Conservation (phyloP, 2,113 vertebrate species). For the Bubo scandiacus region DNA sequence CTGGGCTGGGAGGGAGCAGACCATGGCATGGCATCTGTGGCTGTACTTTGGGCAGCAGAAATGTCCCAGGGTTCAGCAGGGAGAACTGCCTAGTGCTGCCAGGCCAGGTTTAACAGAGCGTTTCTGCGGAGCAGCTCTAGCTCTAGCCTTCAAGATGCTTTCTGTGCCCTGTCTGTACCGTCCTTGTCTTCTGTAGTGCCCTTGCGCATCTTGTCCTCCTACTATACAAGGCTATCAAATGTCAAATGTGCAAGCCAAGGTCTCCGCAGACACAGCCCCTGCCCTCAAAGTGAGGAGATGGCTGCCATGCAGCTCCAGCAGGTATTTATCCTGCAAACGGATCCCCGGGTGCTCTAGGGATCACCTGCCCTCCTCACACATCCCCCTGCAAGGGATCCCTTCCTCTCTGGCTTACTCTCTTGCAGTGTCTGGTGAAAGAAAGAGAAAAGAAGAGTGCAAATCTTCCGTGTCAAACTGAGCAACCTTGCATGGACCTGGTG, state of each 20-base stretch:
- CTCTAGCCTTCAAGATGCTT: not conserved
- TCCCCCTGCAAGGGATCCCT: not conserved
- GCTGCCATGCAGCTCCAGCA: not conserved
- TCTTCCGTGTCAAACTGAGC: not conserved
- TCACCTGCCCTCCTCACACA: not conserved
- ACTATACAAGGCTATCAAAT: not conserved
- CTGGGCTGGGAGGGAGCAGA: not conserved
- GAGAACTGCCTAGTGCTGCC: not conserved
- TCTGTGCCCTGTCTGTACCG: not conserved
- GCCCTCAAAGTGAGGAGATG: not conserved
- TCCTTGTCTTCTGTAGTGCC: not conserved
- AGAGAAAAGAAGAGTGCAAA: not conserved
- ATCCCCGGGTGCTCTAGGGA: not conserved
- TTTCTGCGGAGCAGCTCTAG: not conserved
- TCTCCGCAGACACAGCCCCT: not conserved
- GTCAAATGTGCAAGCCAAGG: not conserved
- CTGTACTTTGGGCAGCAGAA: not conserved
- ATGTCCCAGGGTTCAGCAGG: not conserved
- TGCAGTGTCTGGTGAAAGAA: not conserved
- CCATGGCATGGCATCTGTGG: rapidly evolving
- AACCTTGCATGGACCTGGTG: not conserved
- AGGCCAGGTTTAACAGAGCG: not conserved
- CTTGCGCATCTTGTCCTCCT: not conserved
- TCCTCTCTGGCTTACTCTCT: not conserved
- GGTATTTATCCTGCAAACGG: not conserved